A percentile compares a stretch with the other conserved stretches of the same genome.
phyloP scores from a whole-genome alignment of 2,113 vertebrate genomes.

The Bettongia penicillata region DNA sequence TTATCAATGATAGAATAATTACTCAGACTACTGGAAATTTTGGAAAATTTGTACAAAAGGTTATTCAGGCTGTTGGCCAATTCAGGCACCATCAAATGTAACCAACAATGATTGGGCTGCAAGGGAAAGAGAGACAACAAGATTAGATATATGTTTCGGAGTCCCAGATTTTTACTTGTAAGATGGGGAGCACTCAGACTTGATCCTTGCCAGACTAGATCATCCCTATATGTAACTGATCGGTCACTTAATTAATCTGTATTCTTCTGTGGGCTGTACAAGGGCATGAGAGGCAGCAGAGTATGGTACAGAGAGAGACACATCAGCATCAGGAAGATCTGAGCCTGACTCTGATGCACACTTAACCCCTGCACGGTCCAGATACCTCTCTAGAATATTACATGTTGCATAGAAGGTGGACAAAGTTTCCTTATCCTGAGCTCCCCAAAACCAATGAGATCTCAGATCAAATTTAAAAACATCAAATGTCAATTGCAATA shows the following conservation, averaged over 20 bases:
- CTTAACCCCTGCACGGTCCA: neutral
- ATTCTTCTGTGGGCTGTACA: constrained; percentile 43
- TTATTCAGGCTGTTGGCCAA: constrained; percentile 84
- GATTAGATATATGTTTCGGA: constrained; percentile 48
- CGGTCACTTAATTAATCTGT: neutral
- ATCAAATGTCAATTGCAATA: neutral
- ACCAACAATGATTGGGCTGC: constrained; percentile 88
- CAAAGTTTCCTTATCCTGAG: neutral
- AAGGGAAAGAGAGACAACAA: constrained; percentile 73
- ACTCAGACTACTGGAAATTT: constrained; percentile 84
- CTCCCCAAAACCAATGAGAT: neutral
- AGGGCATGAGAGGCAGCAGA: constrained; percentile 16
- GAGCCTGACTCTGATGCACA: neutral
- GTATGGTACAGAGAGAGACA: neutral
- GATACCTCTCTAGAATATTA: neutral
- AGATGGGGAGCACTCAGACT: constrained; percentile 1
- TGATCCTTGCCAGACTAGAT: constrained; percentile 15
- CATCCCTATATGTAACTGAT: neutral
- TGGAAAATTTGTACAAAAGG: constrained; percentile 86
- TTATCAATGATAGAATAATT: constrained; percentile 89
- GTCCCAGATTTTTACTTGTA: neutral
- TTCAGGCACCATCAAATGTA: constrained; percentile 86
- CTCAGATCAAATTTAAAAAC: neutral
- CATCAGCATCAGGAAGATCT: neutral
- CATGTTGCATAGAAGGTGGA: neutral